phyloP scores from a whole-genome alignment of 2,888 invertebrate genomes.

The Augochlorella aurata region DNA sequence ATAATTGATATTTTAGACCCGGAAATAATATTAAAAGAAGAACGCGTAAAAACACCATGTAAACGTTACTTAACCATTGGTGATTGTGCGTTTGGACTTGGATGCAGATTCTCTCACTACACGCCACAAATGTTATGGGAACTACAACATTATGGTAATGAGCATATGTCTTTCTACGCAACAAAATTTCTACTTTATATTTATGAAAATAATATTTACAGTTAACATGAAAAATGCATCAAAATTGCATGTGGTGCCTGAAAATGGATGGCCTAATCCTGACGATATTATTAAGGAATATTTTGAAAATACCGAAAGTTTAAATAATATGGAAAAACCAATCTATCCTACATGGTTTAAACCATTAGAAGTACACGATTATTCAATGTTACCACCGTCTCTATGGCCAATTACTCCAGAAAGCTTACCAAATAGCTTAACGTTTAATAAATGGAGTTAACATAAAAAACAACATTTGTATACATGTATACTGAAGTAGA shows the following conservation, averaged over 20 bases:
- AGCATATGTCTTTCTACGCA: not conserved
- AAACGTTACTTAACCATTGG: conserved; percentile 84
- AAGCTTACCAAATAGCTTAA: conserved; percentile 82
- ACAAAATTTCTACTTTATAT: not conserved
- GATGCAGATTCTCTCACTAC: conserved; percentile 88
- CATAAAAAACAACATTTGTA: not conserved
- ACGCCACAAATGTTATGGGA: conserved; percentile 85
- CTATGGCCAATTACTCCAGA: conserved; percentile 84
- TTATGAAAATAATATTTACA: conserved; percentile 66
- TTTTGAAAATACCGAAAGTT: conserved; percentile 75
- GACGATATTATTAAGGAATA: conserved; percentile 72
- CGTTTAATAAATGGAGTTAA: conserved; percentile 84
- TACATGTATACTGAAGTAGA: not conserved
- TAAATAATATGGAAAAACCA: conserved; percentile 80
- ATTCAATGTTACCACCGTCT: conserved; percentile 85
- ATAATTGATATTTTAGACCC: conserved; percentile 83
- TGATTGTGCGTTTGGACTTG: conserved; percentile 86
- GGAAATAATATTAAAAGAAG: conserved; percentile 85
- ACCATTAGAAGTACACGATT: conserved; percentile 82
- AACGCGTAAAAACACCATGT: conserved; percentile 86
- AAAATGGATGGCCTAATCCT: conserved; percentile 72
- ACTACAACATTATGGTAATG: conserved; percentile 82
- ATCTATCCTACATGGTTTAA: conserved; percentile 84
- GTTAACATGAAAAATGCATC: conserved; percentile 77
- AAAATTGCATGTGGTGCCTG: conserved; percentile 58